A percentile compares a stretch with the other conserved stretches of the same genome.
phyloP scores from a whole-genome alignment of 2,113 vertebrate genomes.

The Forbesichthys papilliferus region DNA sequence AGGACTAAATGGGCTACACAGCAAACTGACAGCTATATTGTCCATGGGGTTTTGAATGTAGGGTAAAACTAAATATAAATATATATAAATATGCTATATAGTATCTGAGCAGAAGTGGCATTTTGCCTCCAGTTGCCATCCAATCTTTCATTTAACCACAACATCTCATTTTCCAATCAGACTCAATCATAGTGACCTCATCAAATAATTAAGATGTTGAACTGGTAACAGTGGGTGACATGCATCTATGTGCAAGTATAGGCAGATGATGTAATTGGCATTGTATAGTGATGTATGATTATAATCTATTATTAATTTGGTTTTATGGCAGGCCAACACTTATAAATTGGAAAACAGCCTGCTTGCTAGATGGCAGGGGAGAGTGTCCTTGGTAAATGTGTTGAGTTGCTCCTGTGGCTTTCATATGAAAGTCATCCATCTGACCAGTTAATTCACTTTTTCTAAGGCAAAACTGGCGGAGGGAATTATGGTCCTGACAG shows the following conservation, averaged over 20 bases:
- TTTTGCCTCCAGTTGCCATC: too few species aligned
- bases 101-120: too few species aligned
- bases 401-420: slow-evolving; percentile 37
- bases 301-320: slow-evolving; percentile 53
- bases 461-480: slow-evolving; percentile 38
- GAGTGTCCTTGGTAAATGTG: slow-evolving; percentile 46
- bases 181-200: not conserved
- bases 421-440: slow-evolving; percentile 66
- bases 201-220: slow-evolving; percentile 24
- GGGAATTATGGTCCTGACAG: slow-evolving; percentile 36
- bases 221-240: slow-evolving; percentile 6
- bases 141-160: not conserved
- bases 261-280: not conserved
- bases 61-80: too few species aligned
- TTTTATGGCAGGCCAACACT: slow-evolving; percentile 32
- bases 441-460: slow-evolving; percentile 54
- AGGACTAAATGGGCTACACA: not conserved
- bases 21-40: too few species aligned
- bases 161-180: slow-evolving; percentile 9
- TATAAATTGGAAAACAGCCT: slow-evolving; percentile 50
- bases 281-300: slow-evolving; percentile 41
- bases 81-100: too few species aligned
- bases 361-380: slow-evolving; percentile 18
- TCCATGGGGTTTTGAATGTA: too few species aligned
- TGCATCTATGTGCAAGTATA: not conserved